Percentiles rank a stretch among this genome's conserved stretches.
These are phyloP conservation scores for Actinostola sp. DNA, from an alignment of 92 coral and sea anemone species.

Conservation along the genomic window DNA sequence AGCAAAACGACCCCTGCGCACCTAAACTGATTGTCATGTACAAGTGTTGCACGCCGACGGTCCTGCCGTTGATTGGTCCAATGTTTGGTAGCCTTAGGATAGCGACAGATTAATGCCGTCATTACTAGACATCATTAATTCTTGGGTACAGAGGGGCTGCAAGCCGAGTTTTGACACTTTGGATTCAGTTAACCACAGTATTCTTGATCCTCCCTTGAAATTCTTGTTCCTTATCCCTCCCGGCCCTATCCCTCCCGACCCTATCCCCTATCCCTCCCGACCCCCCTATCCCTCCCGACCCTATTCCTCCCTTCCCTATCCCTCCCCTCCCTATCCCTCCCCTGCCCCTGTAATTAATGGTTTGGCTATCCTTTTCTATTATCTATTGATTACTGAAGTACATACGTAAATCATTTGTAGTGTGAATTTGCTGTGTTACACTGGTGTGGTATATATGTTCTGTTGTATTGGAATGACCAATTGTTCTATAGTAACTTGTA, in stretches of 20 bases:
- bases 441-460: too few species aligned
- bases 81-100: slow-evolving; percentile 72
- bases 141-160: too few species aligned
- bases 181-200: too few species aligned
- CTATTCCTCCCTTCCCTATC: neutral
- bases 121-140: neutral
- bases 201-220: too few species aligned
- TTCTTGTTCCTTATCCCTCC: neutral
- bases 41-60: slow-evolving; percentile 76
- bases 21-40: slow-evolving; percentile 78
- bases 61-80: slow-evolving; percentile 60
- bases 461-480: too few species aligned
- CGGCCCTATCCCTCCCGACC: neutral
- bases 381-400: too few species aligned
- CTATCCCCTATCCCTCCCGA: neutral
- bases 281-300: neutral
- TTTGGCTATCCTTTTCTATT: neutral
- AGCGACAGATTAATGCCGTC: slow-evolving; percentile 53
- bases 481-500: too few species aligned
- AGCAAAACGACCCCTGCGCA: slow-evolving; percentile 76
- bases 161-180: too few species aligned
- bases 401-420: too few species aligned
- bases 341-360: neutral
- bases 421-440: too few species aligned
- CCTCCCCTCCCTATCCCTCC: neutral